phyloP scores from a whole-genome alignment of 2,113 vertebrate species.

The Pitta sordida region DNA sequence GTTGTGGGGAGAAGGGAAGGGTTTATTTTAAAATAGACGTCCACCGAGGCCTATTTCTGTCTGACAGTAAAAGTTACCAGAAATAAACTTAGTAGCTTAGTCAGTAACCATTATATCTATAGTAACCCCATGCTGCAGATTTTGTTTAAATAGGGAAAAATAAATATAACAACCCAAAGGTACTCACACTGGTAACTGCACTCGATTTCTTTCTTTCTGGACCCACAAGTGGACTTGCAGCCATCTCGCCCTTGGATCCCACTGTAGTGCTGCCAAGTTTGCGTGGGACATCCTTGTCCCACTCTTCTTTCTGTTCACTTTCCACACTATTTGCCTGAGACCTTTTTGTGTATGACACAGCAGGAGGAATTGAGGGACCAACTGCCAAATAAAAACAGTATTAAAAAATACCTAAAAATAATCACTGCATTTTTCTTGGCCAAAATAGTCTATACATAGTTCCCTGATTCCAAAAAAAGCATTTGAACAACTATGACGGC shows the following conservation, averaged over 20 bases:
- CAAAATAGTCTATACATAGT: constrained; percentile 27
- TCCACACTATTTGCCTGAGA: constrained; percentile 92
- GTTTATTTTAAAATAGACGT: constrained; percentile 37
- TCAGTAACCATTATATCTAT: neutral
- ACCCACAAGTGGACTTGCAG: constrained; percentile 87
- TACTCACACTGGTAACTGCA: constrained; percentile 85
- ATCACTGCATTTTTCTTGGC: neutral
- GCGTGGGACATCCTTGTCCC: constrained; percentile 84
- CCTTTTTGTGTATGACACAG: constrained; percentile 91
- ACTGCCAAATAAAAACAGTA: constrained; percentile 70
- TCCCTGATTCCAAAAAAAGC: neutral
- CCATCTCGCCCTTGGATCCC: constrained; percentile 88
- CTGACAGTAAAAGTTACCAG: constrained; percentile 10
- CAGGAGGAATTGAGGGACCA: constrained; percentile 90
- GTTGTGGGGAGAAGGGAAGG: neutral
- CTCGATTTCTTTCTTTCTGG: constrained; percentile 91
- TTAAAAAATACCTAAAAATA: constrained; percentile 26
- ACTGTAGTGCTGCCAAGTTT: constrained; percentile 84
- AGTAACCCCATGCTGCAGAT: neutral
- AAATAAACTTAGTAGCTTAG: constrained; percentile 16
- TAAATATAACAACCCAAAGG: neutral
- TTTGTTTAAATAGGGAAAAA: constrained; percentile 15
- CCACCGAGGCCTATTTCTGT: constrained; percentile 22
- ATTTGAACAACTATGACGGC: constrained; percentile 42
- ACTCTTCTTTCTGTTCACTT: constrained; percentile 93